Conservation (phyloP, 2,888 invertebrate genomes). For the Neocrepidodera transversa region DNA sequence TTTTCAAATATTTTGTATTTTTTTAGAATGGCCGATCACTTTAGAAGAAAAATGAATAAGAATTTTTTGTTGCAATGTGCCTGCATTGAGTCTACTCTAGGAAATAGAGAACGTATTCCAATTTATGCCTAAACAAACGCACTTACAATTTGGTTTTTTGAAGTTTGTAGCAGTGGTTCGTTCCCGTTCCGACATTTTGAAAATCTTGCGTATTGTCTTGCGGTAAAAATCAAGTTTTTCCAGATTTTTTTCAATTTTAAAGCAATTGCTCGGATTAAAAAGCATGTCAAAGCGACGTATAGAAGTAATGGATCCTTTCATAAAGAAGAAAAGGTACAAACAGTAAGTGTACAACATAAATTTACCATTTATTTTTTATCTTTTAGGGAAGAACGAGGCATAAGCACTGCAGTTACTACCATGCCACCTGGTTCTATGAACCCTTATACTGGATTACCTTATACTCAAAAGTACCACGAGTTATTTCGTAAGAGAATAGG, state of each 20-base stretch:
- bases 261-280: background rate
- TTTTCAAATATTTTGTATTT: no score
- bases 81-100: no score
- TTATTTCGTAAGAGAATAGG: constrained; percentile 87
- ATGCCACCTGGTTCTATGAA: constrained; percentile 69
- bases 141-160: no score
- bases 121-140: no score
- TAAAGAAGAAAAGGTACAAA: constrained; percentile 75
- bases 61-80: no score
- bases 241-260: background rate
- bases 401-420: constrained; percentile 50
- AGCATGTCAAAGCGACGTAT: constrained; percentile 82
- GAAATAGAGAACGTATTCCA: no score
- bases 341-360: background rate
- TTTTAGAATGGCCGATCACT: no score
- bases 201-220: background rate
- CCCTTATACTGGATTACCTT: constrained; percentile 82
- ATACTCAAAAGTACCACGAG: constrained; percentile 88
- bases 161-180: background rate
- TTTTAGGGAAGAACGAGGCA: constrained; percentile 67
- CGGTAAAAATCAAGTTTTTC: background rate
- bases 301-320: constrained; percentile 85
- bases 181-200: constrained; percentile 9
- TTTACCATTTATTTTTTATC: constrained; percentile 6
- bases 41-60: no score